Conservation (phyloP, 1,140 invertebrate species). For the Drosophila azteca region DNA sequence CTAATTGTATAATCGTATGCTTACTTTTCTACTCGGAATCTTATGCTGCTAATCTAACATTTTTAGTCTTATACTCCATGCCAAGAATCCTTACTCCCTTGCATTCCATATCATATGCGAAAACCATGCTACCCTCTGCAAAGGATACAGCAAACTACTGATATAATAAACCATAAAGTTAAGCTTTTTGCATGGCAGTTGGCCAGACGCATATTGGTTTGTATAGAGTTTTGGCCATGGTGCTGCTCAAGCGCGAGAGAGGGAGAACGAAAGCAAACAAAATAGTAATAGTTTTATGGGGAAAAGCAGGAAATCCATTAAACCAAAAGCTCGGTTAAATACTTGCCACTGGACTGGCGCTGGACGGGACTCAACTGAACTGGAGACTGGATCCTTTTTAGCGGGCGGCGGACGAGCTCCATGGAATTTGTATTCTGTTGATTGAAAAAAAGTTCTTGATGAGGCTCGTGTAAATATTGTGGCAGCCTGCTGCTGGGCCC, state of each 20-base stretch:
- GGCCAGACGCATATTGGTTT: no score
- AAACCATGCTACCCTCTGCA: no score
- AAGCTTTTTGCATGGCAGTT: slow-evolving; percentile 17
- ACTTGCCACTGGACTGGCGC: not conserved
- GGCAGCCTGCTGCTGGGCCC: not conserved
- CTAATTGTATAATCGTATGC: no score
- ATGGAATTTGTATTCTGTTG: slow-evolving; percentile 4
- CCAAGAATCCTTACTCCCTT: no score
- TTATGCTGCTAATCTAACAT: no score
- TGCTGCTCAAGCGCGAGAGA: not conserved
- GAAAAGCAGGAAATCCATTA: slow-evolving; percentile 59
- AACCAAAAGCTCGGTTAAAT: slow-evolving; percentile 21
- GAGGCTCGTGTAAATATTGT: slow-evolving; percentile 40
- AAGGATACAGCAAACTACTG: no score
- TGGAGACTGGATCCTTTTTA: not conserved
- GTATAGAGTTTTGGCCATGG: not conserved
- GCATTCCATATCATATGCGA: no score
- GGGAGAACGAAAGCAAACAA: slow-evolving; percentile 13
- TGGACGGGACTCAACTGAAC: no score
- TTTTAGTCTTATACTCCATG: no score
- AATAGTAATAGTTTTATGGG: slow-evolving; percentile 30
- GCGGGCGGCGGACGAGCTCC: not conserved
- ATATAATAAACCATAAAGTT: slow-evolving; percentile 40
- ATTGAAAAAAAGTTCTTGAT: slow-evolving; percentile 27
- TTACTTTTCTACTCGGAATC: no score